A percentile compares a stretch with the other conserved stretches of the same genome.
phyloP scores from a whole-genome alignment of 1,140 invertebrate genomes.

The Atta cephalotes region DNA sequence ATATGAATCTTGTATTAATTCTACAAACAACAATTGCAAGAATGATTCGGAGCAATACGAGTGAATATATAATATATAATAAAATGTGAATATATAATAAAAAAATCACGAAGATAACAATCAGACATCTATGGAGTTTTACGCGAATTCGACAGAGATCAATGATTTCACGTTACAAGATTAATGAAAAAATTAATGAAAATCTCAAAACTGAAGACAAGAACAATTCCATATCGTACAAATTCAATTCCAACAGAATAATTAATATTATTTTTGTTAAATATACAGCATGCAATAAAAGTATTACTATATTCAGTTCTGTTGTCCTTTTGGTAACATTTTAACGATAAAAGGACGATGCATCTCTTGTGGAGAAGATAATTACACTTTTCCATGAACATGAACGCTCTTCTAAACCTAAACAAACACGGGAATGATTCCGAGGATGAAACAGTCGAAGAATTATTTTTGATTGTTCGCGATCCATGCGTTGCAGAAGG shows the following conservation, averaged over 20 bases:
- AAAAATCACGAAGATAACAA: not conserved
- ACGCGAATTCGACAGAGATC: not conserved
- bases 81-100: not conserved
- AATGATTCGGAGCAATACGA: not conserved
- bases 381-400: conserved; percentile 2
- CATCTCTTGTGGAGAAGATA: not conserved
- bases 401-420: not conserved
- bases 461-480: not conserved
- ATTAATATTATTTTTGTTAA: not conserved
- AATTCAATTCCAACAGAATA: not conserved
- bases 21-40: not conserved
- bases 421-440: not conserved
- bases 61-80: not conserved
- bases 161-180: not conserved
- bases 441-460: not conserved
- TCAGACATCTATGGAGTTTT: not conserved
- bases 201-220: not conserved
- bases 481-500: conserved; percentile 61
- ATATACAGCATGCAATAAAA: not conserved
- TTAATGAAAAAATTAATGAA: too few species aligned
- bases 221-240: not conserved
- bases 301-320: conserved; percentile 30
- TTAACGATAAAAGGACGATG: not conserved
- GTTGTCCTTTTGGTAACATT: not conserved
- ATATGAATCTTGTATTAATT: not conserved